These are phyloP conservation scores for Epinephelus cyanopodus DNA, from an alignment of 2,113 vertebrate species.

Conservation along the genomic window DNA sequence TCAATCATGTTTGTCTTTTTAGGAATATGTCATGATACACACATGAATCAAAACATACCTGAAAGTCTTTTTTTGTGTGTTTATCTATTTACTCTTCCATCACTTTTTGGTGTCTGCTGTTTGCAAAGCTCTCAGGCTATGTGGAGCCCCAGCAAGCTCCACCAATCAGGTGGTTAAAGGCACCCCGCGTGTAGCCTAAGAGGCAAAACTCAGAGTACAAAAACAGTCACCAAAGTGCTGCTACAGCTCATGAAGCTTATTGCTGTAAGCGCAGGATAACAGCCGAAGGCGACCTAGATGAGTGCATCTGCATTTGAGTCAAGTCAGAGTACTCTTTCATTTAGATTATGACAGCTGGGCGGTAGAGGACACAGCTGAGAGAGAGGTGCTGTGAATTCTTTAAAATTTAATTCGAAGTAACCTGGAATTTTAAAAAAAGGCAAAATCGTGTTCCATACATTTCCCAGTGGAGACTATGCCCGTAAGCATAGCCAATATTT, in stretches of 20 bases:
- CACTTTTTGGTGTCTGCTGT: conserved; percentile 9
- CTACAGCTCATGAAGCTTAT: conserved; percentile 28
- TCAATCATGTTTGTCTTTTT: neutral
- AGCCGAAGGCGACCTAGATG: conserved; percentile 27
- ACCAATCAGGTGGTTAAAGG: conserved; percentile 32
- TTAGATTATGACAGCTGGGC: conserved; percentile 32
- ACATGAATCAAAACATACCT: neutral
- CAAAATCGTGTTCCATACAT: neutral
- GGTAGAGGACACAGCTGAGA: neutral
- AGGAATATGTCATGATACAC: neutral
- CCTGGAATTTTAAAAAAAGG: neutral
- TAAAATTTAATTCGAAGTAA: neutral
- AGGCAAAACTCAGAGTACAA: conserved; percentile 34
- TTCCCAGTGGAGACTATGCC: neutral
- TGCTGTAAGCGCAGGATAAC: conserved; percentile 12
- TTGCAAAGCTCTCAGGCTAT: conserved; percentile 22
- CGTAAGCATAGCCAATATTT: conserved; percentile 1
- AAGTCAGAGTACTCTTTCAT: conserved; percentile 18
- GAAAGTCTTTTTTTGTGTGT: neutral
- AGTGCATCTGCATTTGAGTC: conserved; percentile 38
- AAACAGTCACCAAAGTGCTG: conserved; percentile 21
- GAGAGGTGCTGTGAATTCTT: neutral
- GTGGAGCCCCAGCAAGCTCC: conserved; percentile 19
- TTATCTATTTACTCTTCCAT: neutral
- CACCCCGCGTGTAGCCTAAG: conserved; percentile 26